A percentile compares a stretch with the other conserved stretches of the same genome.
phyloP scores from a whole-genome alignment of 1,140 invertebrate genomes.

The Caerostris extrusa region DNA sequence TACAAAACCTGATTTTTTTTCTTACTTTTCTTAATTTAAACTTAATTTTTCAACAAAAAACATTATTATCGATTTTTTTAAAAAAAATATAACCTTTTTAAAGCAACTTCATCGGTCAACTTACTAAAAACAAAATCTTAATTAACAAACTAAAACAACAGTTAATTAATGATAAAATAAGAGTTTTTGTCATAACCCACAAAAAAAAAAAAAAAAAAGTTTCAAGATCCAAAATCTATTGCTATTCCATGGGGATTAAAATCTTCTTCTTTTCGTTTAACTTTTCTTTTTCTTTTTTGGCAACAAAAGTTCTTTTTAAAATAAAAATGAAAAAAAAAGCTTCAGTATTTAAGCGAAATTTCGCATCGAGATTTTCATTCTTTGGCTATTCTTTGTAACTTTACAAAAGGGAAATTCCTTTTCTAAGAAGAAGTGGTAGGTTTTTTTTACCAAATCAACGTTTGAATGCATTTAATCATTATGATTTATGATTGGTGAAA shows the following conservation, averaged over 20 bases:
- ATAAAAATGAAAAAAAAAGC: no score
- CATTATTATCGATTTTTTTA: no score
- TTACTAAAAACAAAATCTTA: neutral
- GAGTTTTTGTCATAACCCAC: neutral
- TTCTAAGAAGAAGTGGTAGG: neutral
- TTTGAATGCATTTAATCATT: neutral
- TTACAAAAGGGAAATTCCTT: neutral
- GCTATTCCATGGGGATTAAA: neutral
- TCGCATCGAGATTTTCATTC: neutral
- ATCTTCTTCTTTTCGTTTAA: neutral
- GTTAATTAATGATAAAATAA: constrained; percentile 15
- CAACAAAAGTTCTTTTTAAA: no score
- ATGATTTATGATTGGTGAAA: constrained; percentile 22
- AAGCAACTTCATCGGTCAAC: neutral
- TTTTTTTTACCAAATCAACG: neutral
- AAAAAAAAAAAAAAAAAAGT: neutral
- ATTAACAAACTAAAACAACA: neutral
- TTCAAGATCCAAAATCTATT: neutral
- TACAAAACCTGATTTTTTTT: no score
- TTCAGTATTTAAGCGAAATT: neutral
- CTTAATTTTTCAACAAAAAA: no score
- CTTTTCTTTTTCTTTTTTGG: no score
- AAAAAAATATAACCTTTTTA: neutral
- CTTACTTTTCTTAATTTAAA: no score
- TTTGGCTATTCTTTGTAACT: no score